Base-by-base conservation (phyloP, 2,888 invertebrate species). In the Teleogryllus oceanicus region DNA sequence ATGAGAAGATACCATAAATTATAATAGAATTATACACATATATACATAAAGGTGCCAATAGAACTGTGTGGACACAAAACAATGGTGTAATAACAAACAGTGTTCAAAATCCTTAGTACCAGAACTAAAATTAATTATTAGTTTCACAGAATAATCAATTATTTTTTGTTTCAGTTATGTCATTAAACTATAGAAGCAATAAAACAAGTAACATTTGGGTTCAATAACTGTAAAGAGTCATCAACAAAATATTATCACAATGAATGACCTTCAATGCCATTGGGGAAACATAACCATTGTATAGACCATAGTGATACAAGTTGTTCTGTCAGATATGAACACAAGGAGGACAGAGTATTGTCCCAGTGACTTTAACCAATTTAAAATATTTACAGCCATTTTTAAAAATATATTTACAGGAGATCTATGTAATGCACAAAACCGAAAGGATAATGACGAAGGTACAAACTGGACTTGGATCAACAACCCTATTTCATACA, bases 21-120 rank as follows among this genome's bases (percentile, higher is more conserved):
- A 62, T n/a, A 62, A n/a, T 13, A 62, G 13, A 62, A 62, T 37
- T 62, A 62, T 62, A 18, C 62, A 62, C 62, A 62, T 62, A 62
- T 62, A 62, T 62, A 62, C 62, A 62, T 62, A 62, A 13, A 62
- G 62, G n/a, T 62, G 62, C 62, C n/a, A n/a, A n/a, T 62, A 62
- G 62, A 62, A 62, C 62, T 62, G 62, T 62, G 62, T 18, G 62
- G 62, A 62, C 13, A 62, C n/a, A 62, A 62, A 62, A 62, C n/a
- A 62, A 62, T 62, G 13, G 62, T 62, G 62, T 18, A 62, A n/a
- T n/a, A 13, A 62, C n/a, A 62, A 18, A 62, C n/a, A 62, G n/a
- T n/a, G 62, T 18, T 62, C 37, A 37, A 37, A 37, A 37, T 37
- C 37, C 37, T 62, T n/a, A 62, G n/a, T 62, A 62, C 62, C 62